These are phyloP conservation scores for Ivindomyrus marchei DNA, from an alignment of 2,113 vertebrate genomes.

Conservation along the genomic window DNA sequence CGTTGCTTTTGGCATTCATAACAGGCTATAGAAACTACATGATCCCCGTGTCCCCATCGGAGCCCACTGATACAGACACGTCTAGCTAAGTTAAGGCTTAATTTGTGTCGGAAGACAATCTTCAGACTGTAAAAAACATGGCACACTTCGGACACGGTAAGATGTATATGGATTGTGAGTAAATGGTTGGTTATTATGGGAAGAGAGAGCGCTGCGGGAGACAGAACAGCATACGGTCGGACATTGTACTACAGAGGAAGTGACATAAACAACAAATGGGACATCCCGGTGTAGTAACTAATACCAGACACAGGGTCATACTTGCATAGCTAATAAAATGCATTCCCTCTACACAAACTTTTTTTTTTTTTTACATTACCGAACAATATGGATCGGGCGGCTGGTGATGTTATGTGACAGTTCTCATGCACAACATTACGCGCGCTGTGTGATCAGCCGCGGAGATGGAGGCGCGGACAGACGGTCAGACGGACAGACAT, in stretches of 20 bases:
- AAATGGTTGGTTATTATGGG: not conserved
- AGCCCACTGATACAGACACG: not conserved
- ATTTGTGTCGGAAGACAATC: not conserved
- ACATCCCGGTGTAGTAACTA: not conserved
- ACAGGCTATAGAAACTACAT: not conserved
- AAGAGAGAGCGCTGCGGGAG: not conserved
- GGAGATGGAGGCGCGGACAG: not conserved
- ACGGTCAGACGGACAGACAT: conserved; percentile 9
- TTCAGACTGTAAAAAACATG: not conserved
- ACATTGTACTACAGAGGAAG: conserved; percentile 10
- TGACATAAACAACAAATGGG: conserved; percentile 3
- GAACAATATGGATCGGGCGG: not conserved
- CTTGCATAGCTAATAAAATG: not conserved
- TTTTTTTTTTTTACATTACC: not conserved
- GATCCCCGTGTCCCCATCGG: not conserved
- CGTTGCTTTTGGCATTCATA: not conserved
- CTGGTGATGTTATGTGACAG: not conserved
- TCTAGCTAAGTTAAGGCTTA: not conserved
- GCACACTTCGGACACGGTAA: not conserved
- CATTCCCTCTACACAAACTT: not conserved
- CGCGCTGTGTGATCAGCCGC: not conserved
- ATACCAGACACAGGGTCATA: not conserved
- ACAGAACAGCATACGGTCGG: not conserved
- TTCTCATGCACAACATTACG: not conserved
- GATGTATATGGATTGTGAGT: not conserved